Percentiles rank a stretch among this genome's conserved stretches.
Conservation (phyloP, 2,888 invertebrate species). For the Drosophila mimica region DNA sequence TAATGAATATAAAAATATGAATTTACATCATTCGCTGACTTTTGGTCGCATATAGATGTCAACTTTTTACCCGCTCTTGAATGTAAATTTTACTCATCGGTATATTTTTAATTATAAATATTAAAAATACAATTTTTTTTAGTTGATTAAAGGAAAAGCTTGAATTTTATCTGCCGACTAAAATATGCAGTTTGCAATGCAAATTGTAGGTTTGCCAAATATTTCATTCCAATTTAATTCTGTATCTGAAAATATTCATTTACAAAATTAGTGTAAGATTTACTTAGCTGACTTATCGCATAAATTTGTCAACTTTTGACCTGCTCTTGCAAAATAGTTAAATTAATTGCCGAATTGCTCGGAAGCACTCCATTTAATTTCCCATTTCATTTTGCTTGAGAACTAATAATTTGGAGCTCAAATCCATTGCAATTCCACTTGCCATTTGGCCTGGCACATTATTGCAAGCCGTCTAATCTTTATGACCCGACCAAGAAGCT, state of each 20-base stretch:
- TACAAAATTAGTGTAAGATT: background rate
- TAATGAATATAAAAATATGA: background rate
- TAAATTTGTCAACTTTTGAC: background rate
- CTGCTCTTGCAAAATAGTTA: background rate
- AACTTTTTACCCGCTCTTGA: background rate
- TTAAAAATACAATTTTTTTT: too few relatives aligned
- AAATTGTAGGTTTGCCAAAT: background rate
- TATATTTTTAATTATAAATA: background rate
- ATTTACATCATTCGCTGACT: background rate
- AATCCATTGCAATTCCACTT: conserved; percentile 13
- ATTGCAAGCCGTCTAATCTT: conserved; percentile 29
- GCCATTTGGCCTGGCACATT: background rate
- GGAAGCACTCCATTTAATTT: background rate
- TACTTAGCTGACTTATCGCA: background rate
- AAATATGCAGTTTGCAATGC: background rate
- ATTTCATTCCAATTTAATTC: background rate
- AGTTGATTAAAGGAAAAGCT: background rate
- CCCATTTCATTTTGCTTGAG: background rate
- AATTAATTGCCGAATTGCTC: background rate
- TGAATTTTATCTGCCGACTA: background rate
- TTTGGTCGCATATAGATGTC: background rate
- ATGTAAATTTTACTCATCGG: background rate
- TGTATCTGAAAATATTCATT: background rate
- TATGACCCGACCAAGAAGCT: conserved; percentile 22
- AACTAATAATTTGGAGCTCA: conserved; percentile 14